Evolutionary conservation across 2,797 vertebrate genomes (phyloP), one percentile per base, ranked within the genome.

Genomic region (Anguilla pacifica): DNA sequence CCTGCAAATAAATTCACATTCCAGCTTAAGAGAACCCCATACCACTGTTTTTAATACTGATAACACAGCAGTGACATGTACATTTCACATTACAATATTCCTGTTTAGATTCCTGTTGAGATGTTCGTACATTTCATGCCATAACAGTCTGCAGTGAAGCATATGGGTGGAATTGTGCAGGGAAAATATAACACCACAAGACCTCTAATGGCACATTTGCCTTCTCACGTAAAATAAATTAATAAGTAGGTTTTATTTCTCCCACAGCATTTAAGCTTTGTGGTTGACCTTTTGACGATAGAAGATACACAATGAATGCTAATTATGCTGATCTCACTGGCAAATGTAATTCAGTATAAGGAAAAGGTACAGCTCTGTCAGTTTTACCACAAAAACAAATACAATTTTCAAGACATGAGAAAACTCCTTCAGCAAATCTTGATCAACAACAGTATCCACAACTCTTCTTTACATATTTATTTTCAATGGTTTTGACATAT

Each of bases 401-500:
- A 57, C 17, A 5, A 57, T 59, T 88, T 82, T 85, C 67, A 89
- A 35, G 61, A 86, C 88, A 55, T 88, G 57, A 67, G 67, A n/a
- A n/a, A 87, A 31, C 59, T 88, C 83, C 85, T 81, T 87, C n/a
- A 25, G 64, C n/a, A 67, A 67, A 61, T 85, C 67, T 64, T 77
- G 17, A 19, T 87, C 72, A 39, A 81, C 86, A 88, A 91, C 53
- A 89, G 85, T 89, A 88, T 91, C 91, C 87, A 53, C 90, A 89
- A 88, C 51, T 90, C 88, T 88, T 87, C 70, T 90, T 93, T 87
- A 86, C 89, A 67, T 82, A 85, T 93, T 92, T 89, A 87, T 92
- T 89, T 90, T 81, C 82, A 79, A 19, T 83, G 90, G 90, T 39
- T 90, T 88, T 88, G 83, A 89, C 89, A 84, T 57, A 88, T 89